Evolutionary conservation across 2,797 vertebrate species (phyloP), one percentile per base, ranked within the genome.

Genomic region (Falco berigora): DNA sequence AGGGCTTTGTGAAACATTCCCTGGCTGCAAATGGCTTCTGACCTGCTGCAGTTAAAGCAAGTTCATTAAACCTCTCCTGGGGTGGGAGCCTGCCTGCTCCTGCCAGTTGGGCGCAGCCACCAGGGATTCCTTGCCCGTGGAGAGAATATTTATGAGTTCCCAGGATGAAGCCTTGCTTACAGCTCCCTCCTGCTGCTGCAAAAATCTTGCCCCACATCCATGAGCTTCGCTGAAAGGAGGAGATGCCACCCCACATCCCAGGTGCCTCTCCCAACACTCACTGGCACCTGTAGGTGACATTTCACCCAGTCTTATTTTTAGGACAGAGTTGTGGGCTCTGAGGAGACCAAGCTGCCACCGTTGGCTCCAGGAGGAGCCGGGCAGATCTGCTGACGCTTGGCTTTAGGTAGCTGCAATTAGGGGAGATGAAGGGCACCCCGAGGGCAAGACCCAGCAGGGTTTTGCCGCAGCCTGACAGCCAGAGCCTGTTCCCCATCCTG

Each of bases 401-500:
- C 52, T 97, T 93, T 27, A 63, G 53, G 92, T 6, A 6, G 81
- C 77, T 89, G 52, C 86, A 97, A 92, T 96, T 94, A 92, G 46
- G 71, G 67, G 86, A 96, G 67, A 73, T 1, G 0, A 86, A 96
- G 85, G 38, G 71, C 61, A 74, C 75, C 91, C 88, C 0, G 1
- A 89, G 75, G 84, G 71, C 7, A 16, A 93, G 91, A 95, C 36
- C 68, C 59, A 76, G 59, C 59, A 69, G 64, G 27, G 79, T 66
- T 96, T 83, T 10, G 2, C 90, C 20, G 0, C 84, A 89, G 59
- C 74, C 30, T 0, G 2, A 89, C 91, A 94, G 87, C 92, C 74
- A 7, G 1, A 95, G 93, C 94, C 93, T 86, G 94, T 77, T 96
- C 66, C 76, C 42, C 49, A 10, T 18, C 80, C 71, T 0, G 25